A percentile compares a stretch with the other conserved stretches of the same genome.
Evolutionary conservation across 2,113 vertebrate species (phyloP).

Genomic region (Chascanopsetta lugubris): DNA sequence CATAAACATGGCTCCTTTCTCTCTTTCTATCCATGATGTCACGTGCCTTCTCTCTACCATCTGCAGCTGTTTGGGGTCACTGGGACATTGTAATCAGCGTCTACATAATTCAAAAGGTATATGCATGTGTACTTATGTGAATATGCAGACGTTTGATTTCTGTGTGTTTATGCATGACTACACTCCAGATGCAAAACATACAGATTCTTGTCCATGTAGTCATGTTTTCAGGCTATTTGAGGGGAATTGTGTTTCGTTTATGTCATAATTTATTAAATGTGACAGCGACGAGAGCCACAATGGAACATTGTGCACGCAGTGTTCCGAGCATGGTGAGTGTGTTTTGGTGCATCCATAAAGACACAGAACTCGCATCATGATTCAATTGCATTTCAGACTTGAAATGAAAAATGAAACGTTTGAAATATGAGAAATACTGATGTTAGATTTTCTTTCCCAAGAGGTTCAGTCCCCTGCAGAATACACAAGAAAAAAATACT

Average conservation of each 20-base stretch:
- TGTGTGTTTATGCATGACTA: conserved; percentile 5
- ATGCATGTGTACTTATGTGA: neutral
- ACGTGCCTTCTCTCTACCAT: neutral
- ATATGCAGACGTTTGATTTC: conserved; percentile 1
- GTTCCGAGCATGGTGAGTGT: no score
- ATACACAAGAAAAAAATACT: no score
- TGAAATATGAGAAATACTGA: no score
- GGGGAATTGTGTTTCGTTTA: neutral
- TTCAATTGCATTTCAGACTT: no score
- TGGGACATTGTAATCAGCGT: neutral
- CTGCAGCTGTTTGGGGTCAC: neutral
- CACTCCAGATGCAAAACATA: neutral
- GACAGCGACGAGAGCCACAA: neutral
- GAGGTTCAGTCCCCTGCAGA: no score
- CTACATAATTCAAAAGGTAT: conserved; percentile 18
- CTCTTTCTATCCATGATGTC: no score
- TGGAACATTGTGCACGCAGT: no score
- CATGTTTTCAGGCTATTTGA: neutral
- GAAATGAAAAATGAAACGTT: no score
- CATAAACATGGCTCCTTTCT: no score
- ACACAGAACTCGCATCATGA: no score
- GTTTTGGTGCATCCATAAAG: no score
- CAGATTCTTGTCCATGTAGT: neutral
- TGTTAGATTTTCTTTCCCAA: no score
- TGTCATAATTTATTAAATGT: neutral